Evolutionary conservation across 2,797 vertebrate species (phyloP).

Genomic region (Poeciliopsis turneri): DNA sequence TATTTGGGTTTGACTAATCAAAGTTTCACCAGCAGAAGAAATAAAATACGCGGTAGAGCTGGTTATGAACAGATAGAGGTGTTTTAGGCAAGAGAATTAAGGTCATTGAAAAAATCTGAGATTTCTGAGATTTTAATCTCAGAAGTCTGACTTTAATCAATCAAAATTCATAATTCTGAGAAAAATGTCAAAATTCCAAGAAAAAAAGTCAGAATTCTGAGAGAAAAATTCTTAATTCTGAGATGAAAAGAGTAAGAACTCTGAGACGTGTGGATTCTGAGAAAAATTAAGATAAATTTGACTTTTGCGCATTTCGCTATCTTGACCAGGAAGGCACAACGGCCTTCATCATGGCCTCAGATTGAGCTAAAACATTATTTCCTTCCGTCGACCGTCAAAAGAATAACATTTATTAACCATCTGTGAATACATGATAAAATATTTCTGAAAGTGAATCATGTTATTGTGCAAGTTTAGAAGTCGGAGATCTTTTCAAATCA

Average conservation of each 20-base stretch:
- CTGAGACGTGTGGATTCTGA: too few relatives aligned
- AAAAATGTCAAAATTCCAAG: too few relatives aligned
- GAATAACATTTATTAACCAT: not conserved
- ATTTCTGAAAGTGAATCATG: not conserved
- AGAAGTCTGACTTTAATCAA: too few relatives aligned
- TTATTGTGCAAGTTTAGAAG: not conserved
- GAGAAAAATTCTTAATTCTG: too few relatives aligned
- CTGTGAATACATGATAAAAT: not conserved
- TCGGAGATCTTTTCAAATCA: not conserved
- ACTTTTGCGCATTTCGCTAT: not conserved
- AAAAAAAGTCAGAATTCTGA: too few relatives aligned
- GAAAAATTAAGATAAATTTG: not conserved
- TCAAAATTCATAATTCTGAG: too few relatives aligned
- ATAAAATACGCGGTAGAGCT: not conserved
- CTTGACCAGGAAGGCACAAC: not conserved
- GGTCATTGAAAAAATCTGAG: not conserved
- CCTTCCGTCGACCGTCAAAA: not conserved
- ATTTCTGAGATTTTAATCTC: too few relatives aligned
- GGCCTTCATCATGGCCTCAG: not conserved
- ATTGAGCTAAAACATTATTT: not conserved
- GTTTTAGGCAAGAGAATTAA: not conserved
- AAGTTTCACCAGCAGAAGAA: not conserved
- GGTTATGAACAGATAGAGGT: not conserved
- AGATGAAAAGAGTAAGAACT: too few relatives aligned
- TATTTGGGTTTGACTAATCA: not conserved